These are phyloP conservation scores for Lynx canadensis DNA, from an alignment of 2,113 vertebrate species.

Conservation along the genomic window DNA sequence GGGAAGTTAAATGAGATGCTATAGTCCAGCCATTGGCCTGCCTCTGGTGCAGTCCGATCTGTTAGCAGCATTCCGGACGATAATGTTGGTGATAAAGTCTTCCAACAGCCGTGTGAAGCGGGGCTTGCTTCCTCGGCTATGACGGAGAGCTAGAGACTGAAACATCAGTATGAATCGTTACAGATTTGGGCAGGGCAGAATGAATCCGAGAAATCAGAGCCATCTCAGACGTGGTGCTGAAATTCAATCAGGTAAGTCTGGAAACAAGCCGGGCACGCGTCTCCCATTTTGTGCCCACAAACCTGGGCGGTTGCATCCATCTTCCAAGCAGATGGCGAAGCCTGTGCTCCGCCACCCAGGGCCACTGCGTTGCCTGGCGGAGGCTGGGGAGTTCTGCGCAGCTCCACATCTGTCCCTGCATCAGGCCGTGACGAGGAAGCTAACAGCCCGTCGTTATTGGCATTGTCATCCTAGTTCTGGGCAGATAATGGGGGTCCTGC, in stretches of 20 bases:
- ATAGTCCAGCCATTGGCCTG: not conserved
- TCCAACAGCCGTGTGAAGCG: not conserved
- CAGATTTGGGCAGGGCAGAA: not conserved
- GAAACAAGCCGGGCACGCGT: not conserved
- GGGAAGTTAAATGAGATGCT: too few relatives aligned
- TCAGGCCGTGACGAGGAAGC: not conserved
- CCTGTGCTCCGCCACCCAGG: not conserved
- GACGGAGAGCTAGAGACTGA: not conserved
- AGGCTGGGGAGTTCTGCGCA: not conserved
- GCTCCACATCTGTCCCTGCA: not conserved
- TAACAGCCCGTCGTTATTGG: fast-evolving
- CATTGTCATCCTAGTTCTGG: not conserved
- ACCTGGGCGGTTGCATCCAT: not conserved
- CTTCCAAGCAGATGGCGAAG: not conserved
- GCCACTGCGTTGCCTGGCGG: fast-evolving
- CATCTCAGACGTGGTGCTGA: not conserved
- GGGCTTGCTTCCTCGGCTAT: not conserved
- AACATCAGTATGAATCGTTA: not conserved
- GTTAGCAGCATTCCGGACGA: too few relatives aligned
- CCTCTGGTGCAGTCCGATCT: not conserved
- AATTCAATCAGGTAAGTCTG: not conserved
- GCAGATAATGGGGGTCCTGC: too few relatives aligned
- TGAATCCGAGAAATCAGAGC: not conserved
- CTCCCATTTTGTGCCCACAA: not conserved
- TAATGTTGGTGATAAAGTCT: not conserved